phyloP scores from a whole-genome alignment of 2,888 invertebrate genomes.

The Lasiommata megera region DNA sequence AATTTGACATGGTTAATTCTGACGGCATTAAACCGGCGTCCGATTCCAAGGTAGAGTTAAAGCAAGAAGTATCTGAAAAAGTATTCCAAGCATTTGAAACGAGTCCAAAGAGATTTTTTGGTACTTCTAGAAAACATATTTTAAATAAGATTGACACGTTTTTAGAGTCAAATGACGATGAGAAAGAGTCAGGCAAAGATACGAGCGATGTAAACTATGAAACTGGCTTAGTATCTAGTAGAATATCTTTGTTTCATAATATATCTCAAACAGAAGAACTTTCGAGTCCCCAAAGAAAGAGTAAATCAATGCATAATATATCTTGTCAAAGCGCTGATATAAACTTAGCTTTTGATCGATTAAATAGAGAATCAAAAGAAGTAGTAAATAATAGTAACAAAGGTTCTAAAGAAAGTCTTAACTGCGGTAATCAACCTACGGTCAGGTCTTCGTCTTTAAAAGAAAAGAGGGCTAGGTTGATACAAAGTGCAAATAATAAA shows the following conservation, averaged over 20 bases:
- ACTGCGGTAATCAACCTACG: not conserved
- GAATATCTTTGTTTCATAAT: slow-evolving; percentile 70
- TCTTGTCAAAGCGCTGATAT: slow-evolving; percentile 29
- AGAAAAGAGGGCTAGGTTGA: slow-evolving; percentile 51
- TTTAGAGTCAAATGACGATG: slow-evolving; percentile 55
- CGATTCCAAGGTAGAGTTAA: slow-evolving; percentile 34
- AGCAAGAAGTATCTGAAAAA: slow-evolving; percentile 72
- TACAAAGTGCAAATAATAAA: slow-evolving; percentile 41
- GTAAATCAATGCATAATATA: slow-evolving; percentile 60
- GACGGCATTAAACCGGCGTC: slow-evolving; percentile 23
- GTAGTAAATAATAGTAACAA: not conserved
- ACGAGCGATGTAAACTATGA: slow-evolving; percentile 50
- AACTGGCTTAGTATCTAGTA: slow-evolving; percentile 72
- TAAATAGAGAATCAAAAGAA: slow-evolving; percentile 4
- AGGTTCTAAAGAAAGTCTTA: not conserved
- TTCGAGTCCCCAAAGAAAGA: slow-evolving; percentile 50
- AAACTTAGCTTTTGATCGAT: slow-evolving; percentile 22
- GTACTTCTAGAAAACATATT: slow-evolving; percentile 72
- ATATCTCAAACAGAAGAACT: slow-evolving; percentile 63
- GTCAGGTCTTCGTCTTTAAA: slow-evolving; percentile 35
- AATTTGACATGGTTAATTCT: no score
- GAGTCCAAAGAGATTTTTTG: slow-evolving; percentile 74
- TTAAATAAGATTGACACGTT: slow-evolving; percentile 72
- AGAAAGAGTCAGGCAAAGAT: slow-evolving; percentile 44
- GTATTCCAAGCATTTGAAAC: slow-evolving; percentile 76